A percentile compares a stretch with the other conserved stretches of the same genome.
These are phyloP conservation scores for Batillaria attramentaria DNA, from an alignment of 1,140 invertebrate species.

Conservation along the genomic window DNA sequence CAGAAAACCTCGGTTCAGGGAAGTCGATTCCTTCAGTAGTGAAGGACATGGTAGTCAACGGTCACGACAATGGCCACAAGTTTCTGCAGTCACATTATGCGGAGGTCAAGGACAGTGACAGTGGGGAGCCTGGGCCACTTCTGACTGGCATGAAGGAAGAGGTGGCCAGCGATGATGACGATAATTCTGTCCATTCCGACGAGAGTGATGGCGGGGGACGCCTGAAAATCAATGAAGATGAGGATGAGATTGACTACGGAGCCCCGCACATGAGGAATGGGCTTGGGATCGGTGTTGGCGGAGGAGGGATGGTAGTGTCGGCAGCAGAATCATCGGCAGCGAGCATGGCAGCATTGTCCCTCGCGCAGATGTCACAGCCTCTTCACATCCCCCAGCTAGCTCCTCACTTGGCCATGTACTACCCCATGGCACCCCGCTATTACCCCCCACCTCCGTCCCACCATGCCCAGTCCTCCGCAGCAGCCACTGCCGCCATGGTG, in stretches of 20 bases:
- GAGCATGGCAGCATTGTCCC: conserved; percentile 48
- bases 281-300: conserved; percentile 23
- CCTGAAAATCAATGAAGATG: conserved; percentile 14
- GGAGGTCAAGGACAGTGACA: conserved; percentile 18
- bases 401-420: conserved; percentile 63
- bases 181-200: conserved; percentile 35
- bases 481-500: conserved; percentile 33
- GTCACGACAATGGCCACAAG: not conserved
- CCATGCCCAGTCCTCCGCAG: conserved; percentile 31
- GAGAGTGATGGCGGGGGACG: conserved; percentile 31
- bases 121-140: conserved; percentile 28
- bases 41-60: not conserved
- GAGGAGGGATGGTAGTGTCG: conserved; percentile 25
- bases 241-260: conserved; percentile 29
- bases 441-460: conserved; percentile 43
- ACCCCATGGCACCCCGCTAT: conserved; percentile 64
- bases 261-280: conserved; percentile 6
- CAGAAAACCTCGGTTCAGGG: not conserved
- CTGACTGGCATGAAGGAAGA: conserved; percentile 32
- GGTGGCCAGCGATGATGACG: conserved; percentile 34
- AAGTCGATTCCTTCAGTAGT: not conserved
- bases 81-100: not conserved
- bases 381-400: conserved; percentile 65
- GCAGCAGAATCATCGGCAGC: conserved; percentile 42
- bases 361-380: conserved; percentile 53